These are phyloP conservation scores for Nemotelus nigrinus DNA, from an alignment of 2,888 invertebrate genomes.

Conservation along the genomic window DNA sequence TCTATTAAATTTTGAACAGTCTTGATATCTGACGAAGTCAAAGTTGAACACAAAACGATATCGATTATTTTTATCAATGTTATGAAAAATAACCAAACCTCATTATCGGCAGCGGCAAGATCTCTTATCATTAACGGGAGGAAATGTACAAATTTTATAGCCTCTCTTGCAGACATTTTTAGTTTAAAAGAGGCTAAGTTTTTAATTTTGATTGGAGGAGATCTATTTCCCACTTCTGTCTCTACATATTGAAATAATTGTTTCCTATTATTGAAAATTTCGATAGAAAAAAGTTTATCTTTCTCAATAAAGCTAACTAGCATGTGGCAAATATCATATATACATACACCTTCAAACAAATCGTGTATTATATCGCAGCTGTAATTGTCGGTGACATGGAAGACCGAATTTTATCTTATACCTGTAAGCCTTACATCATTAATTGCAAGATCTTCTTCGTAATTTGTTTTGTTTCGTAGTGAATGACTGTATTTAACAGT, in stretches of 20 bases:
- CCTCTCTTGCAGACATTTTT: slow-evolving; percentile 48
- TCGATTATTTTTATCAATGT: slow-evolving; percentile 44
- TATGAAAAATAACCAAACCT: slow-evolving; percentile 36
- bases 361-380: neutral
- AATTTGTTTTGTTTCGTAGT: too few species aligned
- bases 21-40: neutral
- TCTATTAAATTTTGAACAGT: neutral
- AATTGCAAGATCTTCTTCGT: too few species aligned
- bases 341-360: neutral
- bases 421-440: too few species aligned
- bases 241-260: slow-evolving; percentile 48
- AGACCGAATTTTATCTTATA: neutral
- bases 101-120: slow-evolving; percentile 42
- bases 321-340: neutral
- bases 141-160: slow-evolving; percentile 46
- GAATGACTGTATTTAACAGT: too few species aligned
- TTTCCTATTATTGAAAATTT: slow-evolving; percentile 45
- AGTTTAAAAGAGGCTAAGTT: slow-evolving; percentile 43
- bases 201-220: slow-evolving; percentile 41
- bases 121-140: slow-evolving; percentile 47
- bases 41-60: slow-evolving; percentile 29
- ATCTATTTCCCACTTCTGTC: slow-evolving; percentile 47
- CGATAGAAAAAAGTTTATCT: slow-evolving; percentile 44
- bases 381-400: neutral
- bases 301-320: too few species aligned